These are phyloP conservation scores for Phenganax stokvisi DNA, from an alignment of 92 coral and sea anemone genomes.

Conservation along the genomic window DNA sequence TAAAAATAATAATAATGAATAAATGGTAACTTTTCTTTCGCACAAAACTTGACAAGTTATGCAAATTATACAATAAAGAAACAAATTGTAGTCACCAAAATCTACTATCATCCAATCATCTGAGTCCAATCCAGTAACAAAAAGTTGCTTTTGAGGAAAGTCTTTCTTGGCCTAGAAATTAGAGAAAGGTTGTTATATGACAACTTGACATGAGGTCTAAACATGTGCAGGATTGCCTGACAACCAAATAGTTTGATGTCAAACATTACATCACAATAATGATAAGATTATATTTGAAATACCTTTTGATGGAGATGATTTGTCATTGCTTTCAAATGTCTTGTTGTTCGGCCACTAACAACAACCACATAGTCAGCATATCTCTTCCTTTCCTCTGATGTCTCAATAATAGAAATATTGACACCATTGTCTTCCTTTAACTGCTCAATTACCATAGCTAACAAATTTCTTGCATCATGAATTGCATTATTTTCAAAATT, in stretches of 20 bases:
- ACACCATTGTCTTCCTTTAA: slow-evolving; percentile 66
- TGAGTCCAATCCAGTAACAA: slow-evolving; percentile 75
- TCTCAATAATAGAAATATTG: slow-evolving; percentile 74
- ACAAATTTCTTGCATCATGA: neutral
- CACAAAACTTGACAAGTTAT: neutral
- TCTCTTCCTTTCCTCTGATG: slow-evolving; percentile 64
- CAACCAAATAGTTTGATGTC: neutral
- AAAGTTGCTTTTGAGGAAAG: slow-evolving; percentile 44
- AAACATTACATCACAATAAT: neutral
- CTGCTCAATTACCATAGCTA: slow-evolving; percentile 12
- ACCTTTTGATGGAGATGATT: slow-evolving; percentile 87
- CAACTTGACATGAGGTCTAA: neutral
- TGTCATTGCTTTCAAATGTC: slow-evolving; percentile 91
- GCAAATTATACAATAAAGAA: neutral
- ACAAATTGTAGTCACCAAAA: slow-evolving; percentile 56
- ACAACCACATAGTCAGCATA: slow-evolving; percentile 95
- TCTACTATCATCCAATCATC: slow-evolving; percentile 84
- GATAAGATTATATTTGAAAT: neutral
- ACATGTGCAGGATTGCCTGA: too few relatives aligned
- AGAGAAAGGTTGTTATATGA: too few relatives aligned
- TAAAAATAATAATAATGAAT: slow-evolving; percentile 15
- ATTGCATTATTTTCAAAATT: neutral
- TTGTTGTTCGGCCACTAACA: slow-evolving; percentile 76
- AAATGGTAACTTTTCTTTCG: neutral
- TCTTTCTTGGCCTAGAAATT: slow-evolving; percentile 30